phyloP scores from a whole-genome alignment of 2,797 vertebrate species.

The Alcedo atthis region DNA sequence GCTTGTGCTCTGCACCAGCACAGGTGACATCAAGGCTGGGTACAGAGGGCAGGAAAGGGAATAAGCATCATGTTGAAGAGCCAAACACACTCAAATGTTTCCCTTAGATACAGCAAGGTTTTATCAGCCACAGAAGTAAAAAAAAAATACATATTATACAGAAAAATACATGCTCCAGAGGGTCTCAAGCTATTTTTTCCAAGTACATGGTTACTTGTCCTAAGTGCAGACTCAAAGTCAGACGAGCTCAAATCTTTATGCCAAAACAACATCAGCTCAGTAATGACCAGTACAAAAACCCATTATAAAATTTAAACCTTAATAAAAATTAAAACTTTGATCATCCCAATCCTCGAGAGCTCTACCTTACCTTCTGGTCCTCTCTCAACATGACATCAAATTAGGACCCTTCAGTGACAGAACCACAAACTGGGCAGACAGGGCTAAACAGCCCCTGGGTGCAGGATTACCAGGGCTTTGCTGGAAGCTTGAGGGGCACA shows the following conservation, averaged over 20 bases:
- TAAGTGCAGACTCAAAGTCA: not conserved
- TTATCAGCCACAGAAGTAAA: not conserved
- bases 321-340: not conserved
- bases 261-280: not conserved
- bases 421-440: conserved; percentile 58
- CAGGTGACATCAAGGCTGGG: not conserved
- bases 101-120: not conserved
- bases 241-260: not conserved
- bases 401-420: conserved; percentile 52
- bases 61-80: not conserved
- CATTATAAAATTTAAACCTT: not conserved
- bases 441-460: conserved; percentile 33
- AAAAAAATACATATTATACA: fast-evolving
- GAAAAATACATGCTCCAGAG: not conserved
- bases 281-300: not conserved
- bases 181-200: not conserved
- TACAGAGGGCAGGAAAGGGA: not conserved
- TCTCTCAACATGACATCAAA: conserved; percentile 58
- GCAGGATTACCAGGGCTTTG: conserved; percentile 53
- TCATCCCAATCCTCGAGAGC: not conserved
- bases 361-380: not conserved
- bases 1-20: not conserved
- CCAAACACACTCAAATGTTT: not conserved
- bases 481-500: not conserved
- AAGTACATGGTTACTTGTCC: not conserved